Evolutionary conservation across 2,888 invertebrate species (phyloP).

Genomic region (Drosophila gaucha): DNA sequence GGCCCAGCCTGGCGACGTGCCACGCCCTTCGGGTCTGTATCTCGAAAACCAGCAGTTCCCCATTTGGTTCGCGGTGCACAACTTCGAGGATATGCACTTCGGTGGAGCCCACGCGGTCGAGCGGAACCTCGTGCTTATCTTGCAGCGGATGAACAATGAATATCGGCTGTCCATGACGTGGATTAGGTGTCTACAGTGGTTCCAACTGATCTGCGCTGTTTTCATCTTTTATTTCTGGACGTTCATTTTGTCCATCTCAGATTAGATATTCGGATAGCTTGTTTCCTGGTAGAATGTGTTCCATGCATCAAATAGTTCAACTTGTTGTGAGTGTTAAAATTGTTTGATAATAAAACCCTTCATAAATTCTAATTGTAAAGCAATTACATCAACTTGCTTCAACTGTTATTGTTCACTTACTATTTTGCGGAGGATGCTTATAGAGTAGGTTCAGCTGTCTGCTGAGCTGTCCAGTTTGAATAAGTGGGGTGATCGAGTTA

Average conservation of each 20-base stretch:
- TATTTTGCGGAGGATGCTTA: no score
- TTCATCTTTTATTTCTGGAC: not conserved
- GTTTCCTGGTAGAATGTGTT: not conserved
- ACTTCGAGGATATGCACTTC: not conserved
- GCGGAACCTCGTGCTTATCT: not conserved
- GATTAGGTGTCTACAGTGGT: slow-evolving; percentile 3
- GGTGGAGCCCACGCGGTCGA: not conserved
- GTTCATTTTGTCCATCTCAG: not conserved
- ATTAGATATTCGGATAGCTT: not conserved
- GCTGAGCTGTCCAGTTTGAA: no score
- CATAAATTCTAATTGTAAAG: slow-evolving; percentile 2
- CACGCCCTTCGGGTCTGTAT: slow-evolving; percentile 52
- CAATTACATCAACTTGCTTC: not conserved
- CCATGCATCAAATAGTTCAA: not conserved
- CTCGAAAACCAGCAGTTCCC: slow-evolving; percentile 5
- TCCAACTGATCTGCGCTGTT: slow-evolving; percentile 6
- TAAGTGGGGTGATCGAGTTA: no score
- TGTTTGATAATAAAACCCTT: no score
- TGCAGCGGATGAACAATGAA: not conserved
- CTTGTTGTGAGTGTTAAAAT: not conserved
- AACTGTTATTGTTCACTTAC: not conserved
- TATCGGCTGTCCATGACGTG: not conserved
- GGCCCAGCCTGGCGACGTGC: slow-evolving; percentile 45
- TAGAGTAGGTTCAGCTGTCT: no score
- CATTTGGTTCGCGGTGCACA: slow-evolving; percentile 40